Evolutionary conservation across 2,113 vertebrate species (phyloP), one percentile per base, ranked within the genome.

Genomic region (Caranx ignobilis): DNA sequence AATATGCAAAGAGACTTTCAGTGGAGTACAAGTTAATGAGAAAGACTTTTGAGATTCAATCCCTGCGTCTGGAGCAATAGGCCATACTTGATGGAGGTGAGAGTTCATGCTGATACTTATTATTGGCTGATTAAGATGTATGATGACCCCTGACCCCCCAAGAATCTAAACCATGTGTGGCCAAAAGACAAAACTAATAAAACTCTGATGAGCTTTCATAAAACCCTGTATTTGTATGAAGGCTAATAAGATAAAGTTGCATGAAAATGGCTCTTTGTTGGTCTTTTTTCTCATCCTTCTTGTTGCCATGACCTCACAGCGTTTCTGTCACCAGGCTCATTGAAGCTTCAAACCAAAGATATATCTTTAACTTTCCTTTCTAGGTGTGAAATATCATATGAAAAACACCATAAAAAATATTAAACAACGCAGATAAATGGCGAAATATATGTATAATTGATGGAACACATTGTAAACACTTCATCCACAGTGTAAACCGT

Each of bases 131-230:
- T 91, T 91, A 88, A 91, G 87, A 90, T 66, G 60, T 79, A 90
- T 65, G 88, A 83, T 90, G 94, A 92, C 87, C 87, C 56, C 45
- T 81, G 87, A 89, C 86, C 81, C 74, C 77, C 31, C 11, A 76
- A 65, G 78, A 91, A 94, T 92, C 75, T 21, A 81, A 92, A 94
- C 87, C 94, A 94, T 45, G 66, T 94, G 94, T 88, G 91, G 71
- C 82, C 70, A 62, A 74, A 82, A 89, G 74, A 75, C 56, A 39
- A 79, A 76, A 83, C 84, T 84, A 85, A 88, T 82, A 89, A 82
- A 87, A 84, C 59, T 75, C 32, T 55, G 21, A 60, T 73, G 57
- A 76, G 63, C 60, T 19, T 75, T 82, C 13, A 57, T 73, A 69
- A 34, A 65, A 57, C 43, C 73, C 73, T 18, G 6, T 69, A 50